phyloP scores from a whole-genome alignment of 2,113 vertebrate genomes.

The Phaetusa simplex region DNA sequence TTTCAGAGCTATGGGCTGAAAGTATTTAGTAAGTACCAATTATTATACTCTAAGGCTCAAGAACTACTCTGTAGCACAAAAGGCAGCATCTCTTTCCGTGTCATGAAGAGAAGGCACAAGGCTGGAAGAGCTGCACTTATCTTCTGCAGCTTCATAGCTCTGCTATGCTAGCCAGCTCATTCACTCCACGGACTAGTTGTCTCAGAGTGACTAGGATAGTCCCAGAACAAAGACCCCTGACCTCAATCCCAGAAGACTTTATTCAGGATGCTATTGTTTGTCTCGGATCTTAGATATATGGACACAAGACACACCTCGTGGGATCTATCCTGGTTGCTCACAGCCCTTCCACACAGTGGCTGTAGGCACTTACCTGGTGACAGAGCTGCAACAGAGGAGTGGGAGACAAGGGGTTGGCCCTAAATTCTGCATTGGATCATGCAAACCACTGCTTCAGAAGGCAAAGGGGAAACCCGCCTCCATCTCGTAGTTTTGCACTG shows the following conservation, averaged over 20 bases:
- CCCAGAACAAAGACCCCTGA: neutral
- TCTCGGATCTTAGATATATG: neutral
- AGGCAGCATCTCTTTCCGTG: neutral
- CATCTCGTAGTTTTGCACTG: fast-evolving
- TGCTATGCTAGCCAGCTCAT: neutral
- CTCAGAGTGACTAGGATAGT: neutral
- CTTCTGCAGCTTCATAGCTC: neutral
- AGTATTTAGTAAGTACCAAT: neutral
- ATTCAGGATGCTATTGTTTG: neutral
- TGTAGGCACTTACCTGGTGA: neutral
- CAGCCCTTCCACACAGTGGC: neutral
- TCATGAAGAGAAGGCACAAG: neutral
- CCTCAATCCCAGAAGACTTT: neutral
- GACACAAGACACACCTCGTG: neutral
- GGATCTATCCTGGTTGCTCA: neutral
- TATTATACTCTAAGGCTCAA: neutral
- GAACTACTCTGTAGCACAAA: neutral
- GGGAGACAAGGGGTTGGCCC: neutral
- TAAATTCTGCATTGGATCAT: neutral
- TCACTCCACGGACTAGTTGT: neutral
- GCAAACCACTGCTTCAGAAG: neutral
- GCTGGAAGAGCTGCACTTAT: neutral
- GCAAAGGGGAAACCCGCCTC: neutral
- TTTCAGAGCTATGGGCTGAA: neutral
- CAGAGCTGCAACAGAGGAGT: neutral